Evolutionary conservation across 2,797 vertebrate species (phyloP).

Genomic region (Spinus pinus): DNA sequence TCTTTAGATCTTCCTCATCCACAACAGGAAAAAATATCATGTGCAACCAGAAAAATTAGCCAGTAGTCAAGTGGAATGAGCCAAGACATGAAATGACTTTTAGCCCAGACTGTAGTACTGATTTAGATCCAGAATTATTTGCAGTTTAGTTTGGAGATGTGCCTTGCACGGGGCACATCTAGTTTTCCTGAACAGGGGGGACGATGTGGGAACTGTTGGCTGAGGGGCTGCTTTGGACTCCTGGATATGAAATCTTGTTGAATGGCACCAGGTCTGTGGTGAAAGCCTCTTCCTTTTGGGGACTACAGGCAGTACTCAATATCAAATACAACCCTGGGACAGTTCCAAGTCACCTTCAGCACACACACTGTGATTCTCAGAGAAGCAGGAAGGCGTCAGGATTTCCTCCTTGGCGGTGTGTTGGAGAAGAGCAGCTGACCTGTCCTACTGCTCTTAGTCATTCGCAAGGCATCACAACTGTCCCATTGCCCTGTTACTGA

Average conservation of each 20-base stretch:
- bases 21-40: conserved; percentile 10
- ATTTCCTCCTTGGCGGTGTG: neutral
- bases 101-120: neutral
- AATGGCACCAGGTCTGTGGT: neutral
- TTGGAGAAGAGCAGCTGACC: neutral
- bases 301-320: neutral
- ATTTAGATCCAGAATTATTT: neutral
- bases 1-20: neutral
- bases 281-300: neutral
- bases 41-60: neutral
- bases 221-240: neutral
- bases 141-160: neutral
- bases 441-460: neutral
- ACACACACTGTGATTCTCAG: neutral
- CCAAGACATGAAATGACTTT: neutral
- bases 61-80: neutral
- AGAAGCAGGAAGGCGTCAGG: neutral
- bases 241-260: neutral
- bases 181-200: neutral
- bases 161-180: neutral
- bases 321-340: neutral
- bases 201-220: neutral
- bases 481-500: neutral
- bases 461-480: neutral
- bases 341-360: neutral